Evolutionary conservation across 1,140 invertebrate genomes (phyloP).

Genomic region (Arctopsyche grandis): DNA sequence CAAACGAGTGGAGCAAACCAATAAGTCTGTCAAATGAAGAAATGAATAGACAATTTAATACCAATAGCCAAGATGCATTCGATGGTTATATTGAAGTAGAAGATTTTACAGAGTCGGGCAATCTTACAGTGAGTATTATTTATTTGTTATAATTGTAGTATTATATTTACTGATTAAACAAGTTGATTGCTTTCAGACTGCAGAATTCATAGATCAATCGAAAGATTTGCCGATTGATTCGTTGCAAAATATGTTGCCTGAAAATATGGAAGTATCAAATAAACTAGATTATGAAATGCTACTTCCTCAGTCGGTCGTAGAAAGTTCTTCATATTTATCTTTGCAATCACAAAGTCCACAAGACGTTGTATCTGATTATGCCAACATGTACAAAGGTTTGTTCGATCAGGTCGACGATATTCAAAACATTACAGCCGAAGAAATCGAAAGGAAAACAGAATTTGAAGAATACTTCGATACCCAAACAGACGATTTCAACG

Average conservation of each 20-base stretch:
- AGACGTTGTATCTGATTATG: slow-evolving; percentile 17
- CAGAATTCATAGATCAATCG: background rate
- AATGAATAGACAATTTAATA: background rate
- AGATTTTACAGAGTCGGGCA: background rate
- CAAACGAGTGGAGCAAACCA: slow-evolving; percentile 15
- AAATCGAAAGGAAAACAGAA: slow-evolving; percentile 22
- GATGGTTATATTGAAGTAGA: slow-evolving; percentile 14
- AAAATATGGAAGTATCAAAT: slow-evolving; percentile 17
- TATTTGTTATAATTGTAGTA: background rate
- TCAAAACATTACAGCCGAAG: slow-evolving; percentile 2
- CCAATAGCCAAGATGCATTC: background rate
- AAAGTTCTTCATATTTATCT: slow-evolving; percentile 23
- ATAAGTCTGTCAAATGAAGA: background rate
- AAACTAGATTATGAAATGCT: slow-evolving; percentile 39
- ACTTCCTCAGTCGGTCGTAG: slow-evolving; percentile 34
- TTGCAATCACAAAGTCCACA: slow-evolving; percentile 14
- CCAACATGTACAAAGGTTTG: slow-evolving; percentile 15
- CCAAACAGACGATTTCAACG: background rate
- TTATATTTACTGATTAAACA: background rate
- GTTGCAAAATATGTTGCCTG: background rate
- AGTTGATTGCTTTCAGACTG: slow-evolving; percentile 5
- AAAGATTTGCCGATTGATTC: background rate
- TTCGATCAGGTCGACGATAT: slow-evolving; percentile 27
- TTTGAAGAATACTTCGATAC: slow-evolving; percentile 16
- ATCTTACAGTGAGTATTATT: background rate